Evolutionary conservation across 2,113 vertebrate genomes (phyloP), one percentile per base, ranked within the genome.

Genomic region (Anser cygnoides): DNA sequence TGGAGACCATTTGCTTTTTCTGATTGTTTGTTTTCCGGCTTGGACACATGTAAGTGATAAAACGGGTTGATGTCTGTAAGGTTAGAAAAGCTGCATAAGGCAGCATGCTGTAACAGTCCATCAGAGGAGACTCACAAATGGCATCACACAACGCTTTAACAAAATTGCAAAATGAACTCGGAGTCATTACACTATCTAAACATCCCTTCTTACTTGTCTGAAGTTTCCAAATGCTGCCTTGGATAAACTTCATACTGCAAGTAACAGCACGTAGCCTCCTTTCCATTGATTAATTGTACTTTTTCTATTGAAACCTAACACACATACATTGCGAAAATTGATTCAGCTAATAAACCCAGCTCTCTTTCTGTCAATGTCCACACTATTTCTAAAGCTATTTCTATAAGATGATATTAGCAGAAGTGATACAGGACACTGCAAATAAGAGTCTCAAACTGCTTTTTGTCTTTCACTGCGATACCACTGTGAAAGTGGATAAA

Each of bases 1-100:
- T 82, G 87, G 65, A 94, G 89, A 88, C 31, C 26, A 65, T 85
- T 90, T 21, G 43, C 35, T 88, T 94, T 76, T 87, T 85, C 73
- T 82, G 6, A 25, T 63, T 68, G 62, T 72, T 83, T 58, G 63
- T 92, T 92, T 95, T 92, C 84, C 52, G 82, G 59, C 49, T 3
- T 3, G 23, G 87, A 82, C 84, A 89, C 61, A n/a, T 37, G 55
- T 66, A 67, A 94, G 65, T 73, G 70, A 71, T 83, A 76, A 70
- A 94, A 91, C 29, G 63, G 39, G 15, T 55, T 55, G 49, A 58
- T 55, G 49, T 13, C 33, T 90, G n/a, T 58, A 84, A 87, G 66
- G 65, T 90, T 83, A 88, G 74, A 79, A 80, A 82, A 91, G 28
- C 65, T 87, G n/a, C 15, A 28, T 44, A 74, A 84, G 58, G 66